A percentile compares a stretch with the other conserved stretches of the same genome.
phyloP scores from a whole-genome alignment of 2,113 vertebrate genomes.

The Platichthys flesus region DNA sequence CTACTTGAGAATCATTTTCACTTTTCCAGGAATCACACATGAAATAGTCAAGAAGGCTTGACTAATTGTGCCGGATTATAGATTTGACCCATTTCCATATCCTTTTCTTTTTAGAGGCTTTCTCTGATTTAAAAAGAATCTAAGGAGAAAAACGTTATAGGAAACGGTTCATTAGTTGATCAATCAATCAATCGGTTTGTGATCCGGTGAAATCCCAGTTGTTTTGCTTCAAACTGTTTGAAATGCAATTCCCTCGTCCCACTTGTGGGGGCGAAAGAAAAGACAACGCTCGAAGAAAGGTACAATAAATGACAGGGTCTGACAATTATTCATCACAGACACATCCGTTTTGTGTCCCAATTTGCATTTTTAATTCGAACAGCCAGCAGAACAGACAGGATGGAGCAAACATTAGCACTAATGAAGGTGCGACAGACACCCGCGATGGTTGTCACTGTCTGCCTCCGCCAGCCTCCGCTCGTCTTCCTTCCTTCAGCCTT shows the following conservation, averaged over 20 bases:
- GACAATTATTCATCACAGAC: constrained; percentile 36
- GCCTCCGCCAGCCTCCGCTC: constrained; percentile 21
- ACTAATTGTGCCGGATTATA: constrained; percentile 72
- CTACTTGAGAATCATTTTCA: constrained; percentile 72
- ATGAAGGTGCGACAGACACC: constrained; percentile 51
- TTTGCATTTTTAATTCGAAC: constrained; percentile 57
- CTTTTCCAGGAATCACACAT: constrained; percentile 72
- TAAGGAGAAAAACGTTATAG: neutral
- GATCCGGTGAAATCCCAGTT: neutral
- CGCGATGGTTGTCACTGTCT: constrained; percentile 33
- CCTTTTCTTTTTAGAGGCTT: constrained; percentile 42
- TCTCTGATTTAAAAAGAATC: constrained; percentile 7
- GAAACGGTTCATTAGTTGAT: constrained; percentile 32
- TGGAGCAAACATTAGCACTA: constrained; percentile 49
- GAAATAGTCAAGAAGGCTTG: constrained; percentile 66
- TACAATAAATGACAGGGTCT: neutral
- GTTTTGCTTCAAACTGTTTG: constrained; percentile 6
- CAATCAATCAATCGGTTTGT: neutral
- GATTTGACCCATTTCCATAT: constrained; percentile 58
- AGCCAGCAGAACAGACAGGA: constrained; percentile 54
- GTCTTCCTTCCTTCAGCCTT: constrained; percentile 28
- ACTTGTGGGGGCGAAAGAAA: too few species aligned
- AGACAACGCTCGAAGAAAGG: too few species aligned
- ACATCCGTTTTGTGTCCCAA: constrained; percentile 39
- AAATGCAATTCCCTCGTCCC: constrained; percentile 1